phyloP scores from a whole-genome alignment of 2,888 invertebrate species.

The Dryococelus australis region DNA sequence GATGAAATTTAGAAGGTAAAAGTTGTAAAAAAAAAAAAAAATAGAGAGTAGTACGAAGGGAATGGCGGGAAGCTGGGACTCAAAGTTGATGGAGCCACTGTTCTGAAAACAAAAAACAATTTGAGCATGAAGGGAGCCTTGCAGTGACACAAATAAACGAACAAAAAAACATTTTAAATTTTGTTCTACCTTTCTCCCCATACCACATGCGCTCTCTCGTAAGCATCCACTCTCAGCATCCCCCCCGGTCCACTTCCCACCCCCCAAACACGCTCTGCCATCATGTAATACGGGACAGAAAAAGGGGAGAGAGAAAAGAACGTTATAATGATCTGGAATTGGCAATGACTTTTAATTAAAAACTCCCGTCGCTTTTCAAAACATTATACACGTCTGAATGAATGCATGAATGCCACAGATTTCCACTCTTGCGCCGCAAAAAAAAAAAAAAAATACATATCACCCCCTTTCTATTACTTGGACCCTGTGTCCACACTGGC shows the following conservation, averaged over 20 bases:
- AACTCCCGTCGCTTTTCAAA: constrained; percentile 35
- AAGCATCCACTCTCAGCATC: background rate
- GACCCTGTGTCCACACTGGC: constrained; percentile 1
- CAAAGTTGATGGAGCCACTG: background rate
- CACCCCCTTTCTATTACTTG: constrained; percentile 6
- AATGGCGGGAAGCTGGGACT: background rate
- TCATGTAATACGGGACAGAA: background rate
- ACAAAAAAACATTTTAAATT: background rate
- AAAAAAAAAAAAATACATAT: background rate
- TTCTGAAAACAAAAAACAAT: background rate
- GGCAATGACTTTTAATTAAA: constrained; percentile 42
- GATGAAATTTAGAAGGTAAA: background rate
- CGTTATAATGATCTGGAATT: constrained; percentile 41
- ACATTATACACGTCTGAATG: constrained; percentile 41
- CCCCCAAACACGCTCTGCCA: background rate
- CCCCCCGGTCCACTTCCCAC: background rate
- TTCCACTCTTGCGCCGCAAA: background rate
- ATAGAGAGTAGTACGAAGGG: background rate
- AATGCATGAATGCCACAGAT: constrained; percentile 29
- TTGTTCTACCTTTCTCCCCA: constrained; percentile 7
- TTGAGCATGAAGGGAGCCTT: background rate
- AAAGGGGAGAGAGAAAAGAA: constrained; percentile 23
- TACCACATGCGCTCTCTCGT: background rate
- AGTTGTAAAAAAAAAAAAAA: background rate
- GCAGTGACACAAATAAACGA: constrained; percentile 10